Evolutionary conservation across 2,113 vertebrate species (phyloP).

Genomic region (Sinocyclocheilus grahami): DNA sequence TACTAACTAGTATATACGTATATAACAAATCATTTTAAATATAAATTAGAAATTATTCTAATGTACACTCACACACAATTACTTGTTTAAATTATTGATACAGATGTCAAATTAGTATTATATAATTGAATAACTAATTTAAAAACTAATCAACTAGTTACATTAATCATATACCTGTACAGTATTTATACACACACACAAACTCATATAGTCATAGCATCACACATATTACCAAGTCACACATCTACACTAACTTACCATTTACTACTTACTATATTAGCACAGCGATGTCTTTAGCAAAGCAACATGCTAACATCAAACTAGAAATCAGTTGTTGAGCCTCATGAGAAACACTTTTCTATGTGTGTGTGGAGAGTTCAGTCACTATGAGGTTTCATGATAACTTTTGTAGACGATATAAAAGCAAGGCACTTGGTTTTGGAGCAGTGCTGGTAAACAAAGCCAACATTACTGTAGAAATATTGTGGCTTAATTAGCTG

Average conservation of each 20-base stretch:
- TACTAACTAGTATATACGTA: too few species aligned
- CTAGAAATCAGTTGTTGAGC: background rate
- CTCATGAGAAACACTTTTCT: background rate
- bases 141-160: too few species aligned
- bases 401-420: background rate
- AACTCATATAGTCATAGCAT: background rate
- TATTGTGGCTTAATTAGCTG: background rate
- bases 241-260: too few species aligned
- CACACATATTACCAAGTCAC: background rate
- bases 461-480: background rate
- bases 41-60: too few species aligned
- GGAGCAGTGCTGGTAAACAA: background rate
- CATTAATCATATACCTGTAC: too few species aligned
- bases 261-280: background rate
- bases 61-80: too few species aligned
- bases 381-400: background rate
- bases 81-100: too few species aligned
- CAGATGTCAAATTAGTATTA: too few species aligned
- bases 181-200: too few species aligned
- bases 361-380: background rate
- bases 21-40: too few species aligned
- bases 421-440: background rate
- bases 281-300: background rate
- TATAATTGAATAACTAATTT: too few species aligned
- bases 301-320: background rate